A percentile compares a stretch with the other conserved stretches of the same genome.
Conservation (phyloP, 2,888 invertebrate species). For the Metallyticus violacea region DNA sequence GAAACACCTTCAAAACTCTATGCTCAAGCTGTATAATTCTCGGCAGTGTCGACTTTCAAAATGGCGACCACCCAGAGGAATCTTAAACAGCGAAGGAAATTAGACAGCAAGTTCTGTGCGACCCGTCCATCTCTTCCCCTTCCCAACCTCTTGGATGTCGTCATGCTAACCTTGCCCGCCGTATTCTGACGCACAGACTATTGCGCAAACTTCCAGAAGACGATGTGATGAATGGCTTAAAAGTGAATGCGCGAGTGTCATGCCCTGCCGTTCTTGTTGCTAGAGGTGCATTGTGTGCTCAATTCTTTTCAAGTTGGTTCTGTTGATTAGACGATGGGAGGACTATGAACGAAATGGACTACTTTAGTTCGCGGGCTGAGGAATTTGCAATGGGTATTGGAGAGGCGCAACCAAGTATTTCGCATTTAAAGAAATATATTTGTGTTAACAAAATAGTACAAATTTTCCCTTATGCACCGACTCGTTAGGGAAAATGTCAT, state of each 20-base stretch:
- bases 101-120: neutral
- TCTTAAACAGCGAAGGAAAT: neutral
- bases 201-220: neutral
- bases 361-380: neutral
- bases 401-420: too few species aligned
- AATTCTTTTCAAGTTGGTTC: neutral
- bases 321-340: neutral
- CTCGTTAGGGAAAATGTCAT: too few species aligned
- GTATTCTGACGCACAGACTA: neutral
- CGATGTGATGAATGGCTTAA: neutral
- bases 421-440: too few species aligned
- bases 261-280: too few species aligned
- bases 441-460: too few species aligned
- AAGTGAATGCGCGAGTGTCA: neutral
- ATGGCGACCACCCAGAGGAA: neutral
- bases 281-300: neutral
- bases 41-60: too few species aligned
- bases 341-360: neutral
- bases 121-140: neutral
- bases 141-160: neutral
- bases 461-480: too few species aligned
- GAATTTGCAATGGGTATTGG: too few species aligned
- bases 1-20: too few species aligned
- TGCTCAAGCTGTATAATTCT: too few species aligned
- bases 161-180: neutral